These are phyloP conservation scores for Epizoanthus rinbou DNA, from an alignment of 92 coral and sea anemone genomes.

Conservation along the genomic window DNA sequence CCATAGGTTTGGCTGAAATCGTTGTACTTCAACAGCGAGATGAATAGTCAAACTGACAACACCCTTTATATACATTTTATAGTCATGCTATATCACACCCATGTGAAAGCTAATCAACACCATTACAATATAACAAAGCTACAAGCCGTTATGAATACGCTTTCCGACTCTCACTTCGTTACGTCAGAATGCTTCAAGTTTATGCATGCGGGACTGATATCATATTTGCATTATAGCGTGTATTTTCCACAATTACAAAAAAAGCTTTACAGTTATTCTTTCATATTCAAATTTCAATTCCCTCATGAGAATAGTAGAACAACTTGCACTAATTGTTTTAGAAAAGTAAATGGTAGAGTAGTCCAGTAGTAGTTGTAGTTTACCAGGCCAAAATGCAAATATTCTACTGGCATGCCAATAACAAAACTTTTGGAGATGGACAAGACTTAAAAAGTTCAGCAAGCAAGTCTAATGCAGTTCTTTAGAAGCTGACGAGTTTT, in stretches of 20 bases:
- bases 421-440: no score
- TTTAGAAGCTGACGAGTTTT: no score
- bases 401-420: no score
- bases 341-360: slow-evolving; percentile 5
- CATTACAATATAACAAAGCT: neutral
- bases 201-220: neutral
- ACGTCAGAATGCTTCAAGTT: neutral
- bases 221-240: slow-evolving; percentile 5
- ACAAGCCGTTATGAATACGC: slow-evolving; percentile 10
- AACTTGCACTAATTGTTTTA: slow-evolving; percentile 13
- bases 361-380: neutral
- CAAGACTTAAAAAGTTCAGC: no score
- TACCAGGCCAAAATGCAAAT: neutral
- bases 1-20: neutral
- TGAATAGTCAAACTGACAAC: slow-evolving; percentile 13
- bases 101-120: slow-evolving; percentile 14
- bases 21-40: slow-evolving; percentile 11
- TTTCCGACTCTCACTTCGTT: neutral
- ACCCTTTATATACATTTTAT: neutral
- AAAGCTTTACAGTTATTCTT: slow-evolving; percentile 3
- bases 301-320: slow-evolving; percentile 7
- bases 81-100: neutral
- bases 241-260: no score
- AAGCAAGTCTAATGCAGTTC: no score
- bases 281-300: slow-evolving; percentile 6